Conservation (phyloP, 2,888 invertebrate genomes). For the Pegoplata infirma region DNA sequence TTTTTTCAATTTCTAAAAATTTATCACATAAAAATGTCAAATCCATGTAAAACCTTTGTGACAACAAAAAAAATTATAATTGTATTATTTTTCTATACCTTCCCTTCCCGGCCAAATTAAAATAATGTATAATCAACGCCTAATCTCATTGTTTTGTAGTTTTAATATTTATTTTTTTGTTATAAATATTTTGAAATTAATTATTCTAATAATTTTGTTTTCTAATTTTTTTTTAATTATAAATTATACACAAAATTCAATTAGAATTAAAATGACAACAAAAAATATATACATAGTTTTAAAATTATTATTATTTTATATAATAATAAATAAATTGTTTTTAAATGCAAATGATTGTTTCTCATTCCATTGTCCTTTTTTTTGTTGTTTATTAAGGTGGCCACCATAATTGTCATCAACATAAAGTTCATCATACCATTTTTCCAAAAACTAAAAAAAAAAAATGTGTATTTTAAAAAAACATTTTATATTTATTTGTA, state of each 20-base stretch:
- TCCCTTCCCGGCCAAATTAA: slow-evolving; percentile 14
- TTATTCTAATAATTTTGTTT: slow-evolving; percentile 61
- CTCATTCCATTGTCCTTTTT: background rate
- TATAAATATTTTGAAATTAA: slow-evolving; percentile 59
- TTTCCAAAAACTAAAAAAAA: slow-evolving; percentile 5
- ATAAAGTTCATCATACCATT: slow-evolving; percentile 54
- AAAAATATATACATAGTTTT: slow-evolving; percentile 25
- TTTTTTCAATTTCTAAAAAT: slow-evolving; percentile 21
- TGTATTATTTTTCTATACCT: slow-evolving; percentile 19
- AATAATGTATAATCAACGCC: slow-evolving; percentile 52
- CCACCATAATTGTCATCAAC: slow-evolving; percentile 59
- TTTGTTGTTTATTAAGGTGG: slow-evolving; percentile 32
- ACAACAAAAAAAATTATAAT: slow-evolving; percentile 55
- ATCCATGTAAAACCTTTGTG: slow-evolving; percentile 49
- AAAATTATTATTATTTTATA: slow-evolving; percentile 38
- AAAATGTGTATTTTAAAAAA: background rate
- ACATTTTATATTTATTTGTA: slow-evolving; percentile 41
- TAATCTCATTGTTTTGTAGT: slow-evolving; percentile 62
- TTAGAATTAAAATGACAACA: slow-evolving; percentile 62
- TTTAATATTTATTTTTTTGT: slow-evolving; percentile 55
- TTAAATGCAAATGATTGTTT: slow-evolving; percentile 58
- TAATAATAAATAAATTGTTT: slow-evolving; percentile 59
- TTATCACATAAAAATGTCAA: slow-evolving; percentile 55
- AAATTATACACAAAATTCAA: slow-evolving; percentile 62
- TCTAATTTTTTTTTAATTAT: slow-evolving; percentile 51